These are phyloP conservation scores for Aphyosemion australe DNA, from an alignment of 2,113 vertebrate species.

Conservation along the genomic window DNA sequence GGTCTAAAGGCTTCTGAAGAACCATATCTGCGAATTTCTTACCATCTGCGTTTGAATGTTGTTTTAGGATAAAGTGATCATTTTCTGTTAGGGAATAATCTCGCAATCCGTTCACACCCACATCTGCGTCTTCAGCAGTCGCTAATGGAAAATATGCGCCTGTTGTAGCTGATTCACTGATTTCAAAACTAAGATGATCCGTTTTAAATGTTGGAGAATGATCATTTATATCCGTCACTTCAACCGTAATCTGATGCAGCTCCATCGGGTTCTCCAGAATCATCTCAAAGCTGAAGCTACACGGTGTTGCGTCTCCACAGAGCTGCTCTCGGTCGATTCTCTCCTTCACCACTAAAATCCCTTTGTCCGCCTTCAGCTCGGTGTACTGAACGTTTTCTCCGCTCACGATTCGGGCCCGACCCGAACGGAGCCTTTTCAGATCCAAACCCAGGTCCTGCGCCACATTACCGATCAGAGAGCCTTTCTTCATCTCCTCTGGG, in stretches of 20 bases:
- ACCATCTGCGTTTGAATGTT: slow-evolving; percentile 58
- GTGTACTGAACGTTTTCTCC: slow-evolving; percentile 56
- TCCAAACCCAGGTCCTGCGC: slow-evolving; percentile 52
- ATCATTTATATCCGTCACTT: slow-evolving; percentile 67
- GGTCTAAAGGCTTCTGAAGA: slow-evolving; percentile 51
- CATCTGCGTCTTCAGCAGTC: slow-evolving; percentile 20
- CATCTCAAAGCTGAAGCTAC: slow-evolving; percentile 68
- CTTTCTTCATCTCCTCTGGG: slow-evolving; percentile 55
- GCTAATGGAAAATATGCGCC: slow-evolving; percentile 10
- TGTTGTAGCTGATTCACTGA: slow-evolving; percentile 7
- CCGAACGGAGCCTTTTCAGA: slow-evolving; percentile 23
- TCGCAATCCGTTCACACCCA: slow-evolving; percentile 12
- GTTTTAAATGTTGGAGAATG: slow-evolving; percentile 28
- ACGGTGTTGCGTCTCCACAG: slow-evolving; percentile 58
- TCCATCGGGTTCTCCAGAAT: slow-evolving; percentile 74
- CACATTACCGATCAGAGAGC: slow-evolving; percentile 68
- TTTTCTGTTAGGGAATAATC: slow-evolving; percentile 7
- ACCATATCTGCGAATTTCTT: slow-evolving; percentile 29
- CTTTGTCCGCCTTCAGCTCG: slow-evolving; percentile 69
- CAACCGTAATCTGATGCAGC: slow-evolving; percentile 48
- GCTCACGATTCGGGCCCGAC: slow-evolving; percentile 58
- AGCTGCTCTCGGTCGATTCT: slow-evolving; percentile 70
- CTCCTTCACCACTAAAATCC: slow-evolving; percentile 60
- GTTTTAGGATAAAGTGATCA: slow-evolving; percentile 10
- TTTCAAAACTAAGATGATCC: slow-evolving; percentile 2